Evolutionary conservation across 2,888 invertebrate species (phyloP), one percentile per base, ranked within the genome.

Genomic region (Drosophila ezoana): DNA sequence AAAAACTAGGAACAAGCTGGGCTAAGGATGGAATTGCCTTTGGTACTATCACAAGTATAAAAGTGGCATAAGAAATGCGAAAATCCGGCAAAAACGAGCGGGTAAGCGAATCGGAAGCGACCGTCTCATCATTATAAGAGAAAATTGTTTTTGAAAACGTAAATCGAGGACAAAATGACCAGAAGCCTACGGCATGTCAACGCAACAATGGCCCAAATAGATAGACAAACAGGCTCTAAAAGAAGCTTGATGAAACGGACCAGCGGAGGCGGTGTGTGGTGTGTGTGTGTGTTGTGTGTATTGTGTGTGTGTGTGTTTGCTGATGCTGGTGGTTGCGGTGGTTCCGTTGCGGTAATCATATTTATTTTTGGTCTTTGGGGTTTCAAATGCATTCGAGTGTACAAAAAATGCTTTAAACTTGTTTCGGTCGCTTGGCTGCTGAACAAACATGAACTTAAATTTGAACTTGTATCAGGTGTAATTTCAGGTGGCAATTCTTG

Each of bases 71-170:
- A 63, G 77, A 56, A 59, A 62, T 59, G 23, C 23, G 41, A 63
- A 51, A 67, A 60, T 47, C 45, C 40, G 53, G 58, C 33, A 60
- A 44, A 45, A 72, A 61, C 52, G 66, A 67, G 67, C 76, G 58
- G 68, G 58, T 64, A 78, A 71, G 67, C 72, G 73, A 77, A 68
- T 72, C 70, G 81, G 76, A 76, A 69, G 77, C 62, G 59, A 69
- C 66, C 63, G 69, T 49, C 68, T 73, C 80, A 76, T 72, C 80
- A 80, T 82, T 82, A 83, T 72, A 62, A 63, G 56, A 76, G 68
- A 68, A 82, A 85, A 85, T 82, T 83, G 83, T 80, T 85, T 83
- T 83, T 71, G 76, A 85, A 83, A 81, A 76, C 82, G 79, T 81
- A 84, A 83, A 86, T 81, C 83, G 86, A 79, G 75, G 68, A 78